Evolutionary conservation across 2,888 invertebrate genomes (phyloP).

Genomic region (Cataglyphis altisquamis): DNA sequence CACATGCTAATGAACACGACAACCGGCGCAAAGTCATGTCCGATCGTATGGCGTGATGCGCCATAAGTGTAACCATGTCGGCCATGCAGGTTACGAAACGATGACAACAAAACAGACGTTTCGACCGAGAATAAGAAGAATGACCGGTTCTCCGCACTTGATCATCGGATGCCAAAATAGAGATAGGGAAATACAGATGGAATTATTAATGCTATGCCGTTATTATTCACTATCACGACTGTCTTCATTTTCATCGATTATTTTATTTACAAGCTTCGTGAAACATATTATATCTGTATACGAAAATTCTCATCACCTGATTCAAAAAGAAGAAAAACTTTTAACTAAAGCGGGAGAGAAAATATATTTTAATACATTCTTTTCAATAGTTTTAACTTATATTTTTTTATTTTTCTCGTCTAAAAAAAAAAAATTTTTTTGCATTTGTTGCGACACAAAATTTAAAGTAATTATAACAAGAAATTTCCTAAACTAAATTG

Average conservation of each 20-base stretch:
- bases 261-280: neutral
- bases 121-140: constrained; percentile 28
- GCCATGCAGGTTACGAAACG: constrained; percentile 63
- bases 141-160: constrained; percentile 65
- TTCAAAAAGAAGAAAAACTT: neutral
- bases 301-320: neutral
- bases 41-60: constrained; percentile 65
- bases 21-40: constrained; percentile 73
- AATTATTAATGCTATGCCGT: neutral
- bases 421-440: neutral
- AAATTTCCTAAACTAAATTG: neutral
- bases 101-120: constrained; percentile 66
- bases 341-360: neutral
- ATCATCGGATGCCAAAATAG: constrained; percentile 17
- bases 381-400: neutral
- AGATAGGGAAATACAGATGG: neutral
- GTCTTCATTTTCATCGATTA: neutral
- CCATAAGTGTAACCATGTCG: constrained; percentile 51
- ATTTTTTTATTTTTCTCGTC: neutral
- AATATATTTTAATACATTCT: neutral
- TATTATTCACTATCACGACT: neutral
- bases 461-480: neutral
- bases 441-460: neutral
- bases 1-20: constrained; percentile 78
- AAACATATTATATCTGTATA: neutral